Conservation (phyloP, 1,140 invertebrate species). For the Aphaenogaster rudis region DNA sequence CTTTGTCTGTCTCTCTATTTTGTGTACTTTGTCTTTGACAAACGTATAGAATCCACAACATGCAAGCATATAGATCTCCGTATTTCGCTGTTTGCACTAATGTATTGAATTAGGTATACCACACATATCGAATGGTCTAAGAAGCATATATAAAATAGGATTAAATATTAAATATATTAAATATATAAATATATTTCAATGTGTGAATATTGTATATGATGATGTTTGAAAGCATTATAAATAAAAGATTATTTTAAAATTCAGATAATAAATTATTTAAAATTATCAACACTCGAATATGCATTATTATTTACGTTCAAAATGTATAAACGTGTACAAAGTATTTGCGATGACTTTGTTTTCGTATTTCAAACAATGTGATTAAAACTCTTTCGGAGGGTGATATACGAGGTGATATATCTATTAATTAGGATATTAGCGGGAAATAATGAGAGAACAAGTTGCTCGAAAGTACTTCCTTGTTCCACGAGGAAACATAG, state of each 20-base stretch:
- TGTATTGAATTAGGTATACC: constrained; percentile 14
- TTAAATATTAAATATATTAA: not conserved
- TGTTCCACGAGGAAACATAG: not conserved
- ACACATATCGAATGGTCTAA: not conserved
- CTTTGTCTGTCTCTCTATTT: constrained; percentile 19
- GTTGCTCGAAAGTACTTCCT: not conserved
- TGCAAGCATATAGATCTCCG: not conserved
- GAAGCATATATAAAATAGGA: not conserved
- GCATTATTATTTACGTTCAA: not conserved
- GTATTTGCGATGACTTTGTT: not conserved
- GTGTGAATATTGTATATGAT: not conserved
- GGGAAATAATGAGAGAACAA: not conserved
- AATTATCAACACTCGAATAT: not conserved
- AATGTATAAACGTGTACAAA: not conserved
- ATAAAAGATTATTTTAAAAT: constrained; percentile 3
- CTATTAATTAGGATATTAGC: constrained; percentile 16
- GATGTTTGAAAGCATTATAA: not conserved
- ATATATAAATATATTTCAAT: not conserved
- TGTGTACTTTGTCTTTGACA: constrained; percentile 11
- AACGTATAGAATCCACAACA: constrained; percentile 1
- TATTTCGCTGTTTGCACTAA: constrained; percentile 3
- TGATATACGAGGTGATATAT: not conserved
- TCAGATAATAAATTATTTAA: not conserved
- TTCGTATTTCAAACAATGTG: not conserved
- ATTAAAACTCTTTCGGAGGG: not conserved